Evolutionary conservation across 2,113 vertebrate genomes (phyloP).

Genomic region (Fulica atra): DNA sequence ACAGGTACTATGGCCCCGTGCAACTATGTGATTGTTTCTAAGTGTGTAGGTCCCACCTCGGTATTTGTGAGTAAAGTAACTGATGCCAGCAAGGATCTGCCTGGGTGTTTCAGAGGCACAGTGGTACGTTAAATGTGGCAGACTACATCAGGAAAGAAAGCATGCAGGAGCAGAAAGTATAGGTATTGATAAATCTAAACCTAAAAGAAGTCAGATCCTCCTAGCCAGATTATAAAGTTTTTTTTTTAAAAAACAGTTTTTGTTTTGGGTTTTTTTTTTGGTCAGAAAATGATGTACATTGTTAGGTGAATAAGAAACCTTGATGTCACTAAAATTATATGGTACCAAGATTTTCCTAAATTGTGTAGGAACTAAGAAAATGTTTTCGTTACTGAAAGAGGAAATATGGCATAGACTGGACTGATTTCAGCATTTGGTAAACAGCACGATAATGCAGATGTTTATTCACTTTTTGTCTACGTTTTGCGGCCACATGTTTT

Average conservation of each 20-base stretch:
- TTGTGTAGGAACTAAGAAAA: neutral
- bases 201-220: neutral
- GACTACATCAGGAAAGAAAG: neutral
- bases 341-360: neutral
- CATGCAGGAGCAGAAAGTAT: neutral
- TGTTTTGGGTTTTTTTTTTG: neutral
- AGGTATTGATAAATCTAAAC: neutral
- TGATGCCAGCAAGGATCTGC: neutral
- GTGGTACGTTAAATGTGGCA: neutral
- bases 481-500: conserved; percentile 38
- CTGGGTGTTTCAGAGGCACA: neutral
- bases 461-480: conserved; percentile 20
- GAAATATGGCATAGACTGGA: neutral
- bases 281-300: neutral
- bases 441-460: neutral
- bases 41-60: neutral
- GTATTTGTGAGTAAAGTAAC: neutral
- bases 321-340: neutral
- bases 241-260: no score
- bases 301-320: neutral
- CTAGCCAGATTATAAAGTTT: neutral
- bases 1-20: neutral
- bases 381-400: neutral
- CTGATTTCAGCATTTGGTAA: conserved; percentile 41
- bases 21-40: neutral